Percentiles rank a stretch among this genome's conserved stretches.
These are phyloP conservation scores for Colaptes auratus DNA, from an alignment of 2,113 vertebrate species.

Conservation along the genomic window DNA sequence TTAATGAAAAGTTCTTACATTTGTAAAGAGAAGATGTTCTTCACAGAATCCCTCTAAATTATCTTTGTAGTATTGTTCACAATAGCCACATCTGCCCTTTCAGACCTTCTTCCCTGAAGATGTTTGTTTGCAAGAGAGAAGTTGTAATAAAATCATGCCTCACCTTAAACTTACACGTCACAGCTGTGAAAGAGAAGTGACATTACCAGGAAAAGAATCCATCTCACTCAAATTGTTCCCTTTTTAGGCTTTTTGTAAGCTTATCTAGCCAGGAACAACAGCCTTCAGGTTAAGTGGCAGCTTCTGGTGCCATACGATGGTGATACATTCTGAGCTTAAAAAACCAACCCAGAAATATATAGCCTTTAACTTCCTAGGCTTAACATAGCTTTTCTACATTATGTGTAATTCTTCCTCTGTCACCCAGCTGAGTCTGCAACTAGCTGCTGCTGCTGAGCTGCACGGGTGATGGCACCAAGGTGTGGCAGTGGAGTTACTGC, in stretches of 20 bases:
- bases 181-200: not conserved
- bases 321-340: not conserved
- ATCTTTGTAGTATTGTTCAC: not conserved
- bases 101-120: not conserved
- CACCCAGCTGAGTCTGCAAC: not conserved
- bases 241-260: not conserved
- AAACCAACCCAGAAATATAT: not conserved
- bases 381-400: not conserved
- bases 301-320: accelerated
- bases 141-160: not conserved
- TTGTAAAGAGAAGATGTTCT: not conserved
- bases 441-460: not conserved
- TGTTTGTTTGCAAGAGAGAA: not conserved
- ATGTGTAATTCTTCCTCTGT: not conserved
- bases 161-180: not conserved
- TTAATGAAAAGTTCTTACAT: not conserved
- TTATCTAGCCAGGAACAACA: not conserved
- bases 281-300: not conserved
- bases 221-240: not conserved
- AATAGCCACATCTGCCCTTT: not conserved
- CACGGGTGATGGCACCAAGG: accelerated
- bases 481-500: not conserved
- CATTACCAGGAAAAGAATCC: not conserved
- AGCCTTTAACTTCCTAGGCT: not conserved
- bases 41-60: not conserved